Evolutionary conservation across 37 sponge, comb jelly and placozoan genomes (phyloP), one percentile per base, ranked within the genome.

Genomic region (Agelas oroides): DNA sequence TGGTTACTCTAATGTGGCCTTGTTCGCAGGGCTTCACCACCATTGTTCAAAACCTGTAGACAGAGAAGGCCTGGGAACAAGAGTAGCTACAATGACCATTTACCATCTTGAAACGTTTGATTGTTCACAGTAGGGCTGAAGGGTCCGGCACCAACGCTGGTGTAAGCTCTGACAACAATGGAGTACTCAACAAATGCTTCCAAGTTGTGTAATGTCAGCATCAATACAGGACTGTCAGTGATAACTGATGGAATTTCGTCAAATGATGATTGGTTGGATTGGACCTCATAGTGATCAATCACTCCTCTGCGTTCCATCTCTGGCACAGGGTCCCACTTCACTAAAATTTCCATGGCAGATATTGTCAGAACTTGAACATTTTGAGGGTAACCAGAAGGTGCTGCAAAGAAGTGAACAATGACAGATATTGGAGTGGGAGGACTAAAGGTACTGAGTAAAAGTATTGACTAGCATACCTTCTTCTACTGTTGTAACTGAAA

Each of bases 261-360:
- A 65, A 53, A 11, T 55, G 79, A 1, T 60, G 27, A 17, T 32
- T 55, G 53, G 75, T 46, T 65, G 60, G 16, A 71, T 41, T 34
- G 18, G 0, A 87, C 79, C 39, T 60, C 53, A 37, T 86, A 76
- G 0, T 12, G 38, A 1, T 6, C 79, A 66, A 86, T 86, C 46
- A 66, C 46, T 65, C 86, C 86, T 77, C 77, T 86, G 33, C 33
- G 59, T 52, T 81, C 37, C 11, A 81, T 71, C 21, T 19, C 58
- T 24, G 82, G 82, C 0, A 81, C 60, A 17, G 55, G 60, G 2
- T 70, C 71, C 71, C 71, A 81, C 1, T 33, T 67, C 55, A 69
- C 70, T 24, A 24, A 20, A 59, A 63, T 56, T 54, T 2, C 56
- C 5, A 56, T 79, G 13, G 54, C 14, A 31, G 31, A 73, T 2